These are phyloP conservation scores for Ooceraea biroi DNA, from an alignment of 1,140 invertebrate species.

Conservation along the genomic window DNA sequence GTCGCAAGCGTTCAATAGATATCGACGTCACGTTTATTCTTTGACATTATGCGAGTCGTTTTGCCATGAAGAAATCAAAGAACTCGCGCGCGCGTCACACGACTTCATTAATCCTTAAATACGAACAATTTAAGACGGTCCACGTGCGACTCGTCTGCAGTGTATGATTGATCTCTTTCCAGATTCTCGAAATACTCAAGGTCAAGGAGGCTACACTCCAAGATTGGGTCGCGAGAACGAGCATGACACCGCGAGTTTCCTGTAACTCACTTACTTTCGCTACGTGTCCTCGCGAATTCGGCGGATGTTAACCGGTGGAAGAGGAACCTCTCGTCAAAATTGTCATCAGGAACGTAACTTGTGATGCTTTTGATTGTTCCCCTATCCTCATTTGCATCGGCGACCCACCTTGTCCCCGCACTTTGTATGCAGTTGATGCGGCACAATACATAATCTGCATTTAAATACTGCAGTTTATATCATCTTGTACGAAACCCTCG, in stretches of 20 bases:
- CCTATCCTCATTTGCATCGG: conserved; percentile 24
- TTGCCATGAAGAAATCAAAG: conserved; percentile 1
- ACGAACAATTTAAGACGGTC: conserved; percentile 18
- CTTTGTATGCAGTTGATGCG: conserved; percentile 43
- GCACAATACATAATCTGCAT: conserved; percentile 40
- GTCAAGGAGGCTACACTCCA: conserved; percentile 64
- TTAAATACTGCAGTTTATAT: conserved; percentile 14
- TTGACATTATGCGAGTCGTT: conserved; percentile 29
- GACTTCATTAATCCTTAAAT: conserved; percentile 46
- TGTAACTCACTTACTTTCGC: conserved; percentile 31
- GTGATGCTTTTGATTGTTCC: conserved; percentile 23
- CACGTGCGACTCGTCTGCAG: background rate
- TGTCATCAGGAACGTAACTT: conserved; percentile 2
- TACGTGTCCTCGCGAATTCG: background rate
- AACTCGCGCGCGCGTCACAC: background rate
- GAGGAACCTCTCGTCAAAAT: conserved; percentile 23
- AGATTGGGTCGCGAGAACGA: conserved; percentile 68
- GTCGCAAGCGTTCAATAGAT: background rate
- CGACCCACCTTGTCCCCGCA: conserved; percentile 40
- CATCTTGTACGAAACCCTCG: conserved; percentile 40
- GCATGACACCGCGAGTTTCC: conserved; percentile 30
- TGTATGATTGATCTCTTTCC: conserved; percentile 49
- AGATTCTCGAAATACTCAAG: conserved; percentile 66
- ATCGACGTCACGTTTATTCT: conserved; percentile 9
- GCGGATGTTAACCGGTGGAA: background rate